Evolutionary conservation across 2,888 invertebrate genomes (phyloP), one percentile per base, ranked within the genome.

Genomic region (Chouioia cunea): DNA sequence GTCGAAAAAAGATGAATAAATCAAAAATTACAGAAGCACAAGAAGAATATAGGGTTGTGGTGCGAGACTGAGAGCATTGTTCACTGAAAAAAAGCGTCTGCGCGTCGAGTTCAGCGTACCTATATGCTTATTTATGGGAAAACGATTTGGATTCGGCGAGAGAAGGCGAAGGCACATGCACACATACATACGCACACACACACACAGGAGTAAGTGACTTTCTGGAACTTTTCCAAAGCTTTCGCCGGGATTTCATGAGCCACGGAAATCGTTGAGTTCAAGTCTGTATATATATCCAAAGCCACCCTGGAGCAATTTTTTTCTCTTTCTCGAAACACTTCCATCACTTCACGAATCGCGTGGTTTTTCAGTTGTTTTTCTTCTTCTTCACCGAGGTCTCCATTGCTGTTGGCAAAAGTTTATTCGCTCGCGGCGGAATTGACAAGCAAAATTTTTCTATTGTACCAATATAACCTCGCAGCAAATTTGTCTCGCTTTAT

Each of bases 141-240:
- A 65, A 36, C 59, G 60, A 70, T 65, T 65, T 65, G 70, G 48
- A 70, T 70, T 48, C 70, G 44, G 65, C 36, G 62, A 43, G 4
- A 12, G 36, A 10, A 27, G 27, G n/a, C n/a, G n/a, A n/a, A n/a
- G n/a, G n/a, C n/a, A n/a, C n/a, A n/a, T n/a, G n/a, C n/a, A n/a
- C n/a, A n/a, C n/a, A n/a, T 27, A 27, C 6, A 36, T 6, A 36
- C 10, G 36, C 36, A 12, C 36, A 50, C 44, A 18, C n/a, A 14
- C 18, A 20, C 68, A 16, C n/a, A n/a, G n/a, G n/a, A 53, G 65
- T 70, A 70, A 70, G 70, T 70, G 70, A 65, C 70, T 70, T 65
- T 65, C 70, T 70, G 70, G 70, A 70, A 70, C 60, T 60, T 60
- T 15, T 70, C 70, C 70, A 70, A 70, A 48, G 27, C 65, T 44